Evolutionary conservation across 2,113 vertebrate species (phyloP).

Genomic region (Microtus ochrogaster): DNA sequence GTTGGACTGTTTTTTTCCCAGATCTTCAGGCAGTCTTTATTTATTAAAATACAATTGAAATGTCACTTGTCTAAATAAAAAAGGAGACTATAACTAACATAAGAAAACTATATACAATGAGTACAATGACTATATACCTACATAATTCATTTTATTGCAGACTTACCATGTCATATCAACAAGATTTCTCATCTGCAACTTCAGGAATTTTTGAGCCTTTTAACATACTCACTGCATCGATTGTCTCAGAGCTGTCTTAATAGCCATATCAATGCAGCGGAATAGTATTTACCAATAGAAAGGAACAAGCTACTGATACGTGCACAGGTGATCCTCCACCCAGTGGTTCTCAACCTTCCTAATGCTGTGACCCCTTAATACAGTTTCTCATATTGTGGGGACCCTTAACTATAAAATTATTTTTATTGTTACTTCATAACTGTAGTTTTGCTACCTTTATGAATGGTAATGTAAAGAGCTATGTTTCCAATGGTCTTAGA

Average conservation of each 20-base stretch:
- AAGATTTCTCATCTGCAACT: background rate
- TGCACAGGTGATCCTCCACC: background rate
- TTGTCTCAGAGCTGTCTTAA: background rate
- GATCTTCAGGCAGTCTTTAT: too few relatives aligned
- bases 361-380: background rate
- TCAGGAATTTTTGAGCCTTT: background rate
- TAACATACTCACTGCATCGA: background rate
- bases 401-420: background rate
- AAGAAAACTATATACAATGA: too few relatives aligned
- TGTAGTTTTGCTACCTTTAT: background rate
- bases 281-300: slow-evolving; percentile 29
- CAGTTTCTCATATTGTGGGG: background rate
- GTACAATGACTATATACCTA: too few relatives aligned
- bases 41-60: too few relatives aligned
- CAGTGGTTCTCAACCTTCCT: background rate
- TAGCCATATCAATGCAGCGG: background rate
- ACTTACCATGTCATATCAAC: background rate
- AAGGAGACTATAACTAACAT: too few relatives aligned
- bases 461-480: background rate
- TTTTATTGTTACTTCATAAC: background rate
- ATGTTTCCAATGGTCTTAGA: background rate
- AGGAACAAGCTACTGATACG: background rate
- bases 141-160: slow-evolving; percentile 9
- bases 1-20: too few relatives aligned
- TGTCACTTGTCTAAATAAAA: too few relatives aligned